These are phyloP conservation scores for Erythrocercus mccallii DNA, from an alignment of 2,113 vertebrate genomes.

Conservation along the genomic window DNA sequence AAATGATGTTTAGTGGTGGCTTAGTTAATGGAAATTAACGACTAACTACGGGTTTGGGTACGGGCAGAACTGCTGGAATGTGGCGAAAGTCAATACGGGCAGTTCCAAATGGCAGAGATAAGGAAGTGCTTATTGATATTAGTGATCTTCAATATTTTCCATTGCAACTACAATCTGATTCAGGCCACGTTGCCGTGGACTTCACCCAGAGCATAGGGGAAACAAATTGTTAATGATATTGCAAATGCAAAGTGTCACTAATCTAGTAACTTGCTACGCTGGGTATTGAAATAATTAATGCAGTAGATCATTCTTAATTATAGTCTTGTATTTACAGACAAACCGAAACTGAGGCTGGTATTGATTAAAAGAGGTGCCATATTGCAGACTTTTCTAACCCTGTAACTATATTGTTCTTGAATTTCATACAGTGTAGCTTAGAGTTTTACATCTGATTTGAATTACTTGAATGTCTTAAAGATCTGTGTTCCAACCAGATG, in stretches of 20 bases:
- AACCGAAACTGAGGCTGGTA: conserved; percentile 38
- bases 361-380: conserved; percentile 56
- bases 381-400: conserved; percentile 46
- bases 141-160: conserved; percentile 58
- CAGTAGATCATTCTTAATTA: conserved; percentile 35
- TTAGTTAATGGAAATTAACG: conserved; percentile 57
- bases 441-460: conserved; percentile 63
- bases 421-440: conserved; percentile 47
- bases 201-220: not conserved
- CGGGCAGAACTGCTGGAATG: conserved; percentile 48
- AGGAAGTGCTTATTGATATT: conserved; percentile 55
- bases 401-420: conserved; percentile 52
- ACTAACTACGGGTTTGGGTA: not conserved
- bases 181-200: not conserved
- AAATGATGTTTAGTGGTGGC: not conserved
- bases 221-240: not conserved
- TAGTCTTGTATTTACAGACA: conserved; percentile 10
- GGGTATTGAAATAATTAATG: conserved; percentile 18
- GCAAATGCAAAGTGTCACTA: not conserved
- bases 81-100: conserved; percentile 26
- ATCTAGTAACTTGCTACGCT: not conserved
- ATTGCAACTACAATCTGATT: not conserved
- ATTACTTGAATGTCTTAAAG: conserved; percentile 59
- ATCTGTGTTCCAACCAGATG: conserved; percentile 48
- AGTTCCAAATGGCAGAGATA: conserved; percentile 16